Base-by-base conservation (phyloP, 92 coral and sea anemone species). In the Siderastrea radians region DNA sequence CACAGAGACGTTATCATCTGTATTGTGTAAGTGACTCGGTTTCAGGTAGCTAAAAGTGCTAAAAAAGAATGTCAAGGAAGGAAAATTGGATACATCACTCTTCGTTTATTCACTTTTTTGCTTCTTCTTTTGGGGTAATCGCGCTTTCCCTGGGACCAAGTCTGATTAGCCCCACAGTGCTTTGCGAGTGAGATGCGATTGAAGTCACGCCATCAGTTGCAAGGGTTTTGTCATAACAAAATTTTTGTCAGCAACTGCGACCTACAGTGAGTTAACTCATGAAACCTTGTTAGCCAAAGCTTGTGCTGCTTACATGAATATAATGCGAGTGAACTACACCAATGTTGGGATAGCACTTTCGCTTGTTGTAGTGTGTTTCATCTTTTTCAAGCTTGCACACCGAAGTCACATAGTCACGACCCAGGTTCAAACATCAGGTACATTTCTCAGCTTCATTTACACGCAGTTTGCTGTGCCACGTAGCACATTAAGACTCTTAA, bases 241-340 rank as follows among this genome's bases (percentile, higher is more conserved):
- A 26, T 26, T 26, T 26, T 26, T 26, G 38, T 26, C 38, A 26
- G 38, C 0, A 26, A 26, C 38, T 26, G 38, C 38, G 38, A 26
- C 38, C 38, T 26, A 26, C 38, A 26, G 38, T 26, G 38, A 26
- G 38, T 26, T 26, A 26, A 26, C 38, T 26, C 38, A 26, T 26
- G 38, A 26, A 26, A 26, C 38, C 38, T 26, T 26, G 38, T 26
- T 26, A 26, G 38, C 38, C 38, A 26, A 26, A 26, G 38, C 38
- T 26, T 26, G 12, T 26, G 52, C 16, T 11, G 43, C 6, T 43
- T 62, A 12, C 9, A 73, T 84, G 80, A 74, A 61, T 14, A 84
- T 63, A 26, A 73, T 84, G 87, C 80, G 87, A 73, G 1, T 84
- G 48, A 84, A 84, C 73, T 84, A 74, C 64, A 74, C 87, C n/a